These are phyloP conservation scores for Apamea crenata DNA, from an alignment of 2,888 invertebrate genomes.

Conservation along the genomic window DNA sequence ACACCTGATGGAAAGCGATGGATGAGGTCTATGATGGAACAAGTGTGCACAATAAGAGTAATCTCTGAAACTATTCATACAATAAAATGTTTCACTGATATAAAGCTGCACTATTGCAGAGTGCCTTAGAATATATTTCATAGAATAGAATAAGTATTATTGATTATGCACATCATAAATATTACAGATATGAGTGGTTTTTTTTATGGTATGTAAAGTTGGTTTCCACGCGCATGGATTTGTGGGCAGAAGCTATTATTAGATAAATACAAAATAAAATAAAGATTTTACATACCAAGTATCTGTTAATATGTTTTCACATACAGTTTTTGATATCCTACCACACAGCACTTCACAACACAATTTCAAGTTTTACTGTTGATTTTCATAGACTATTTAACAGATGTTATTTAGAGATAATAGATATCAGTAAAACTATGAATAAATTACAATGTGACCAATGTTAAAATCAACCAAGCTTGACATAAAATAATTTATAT, in stretches of 20 bases:
- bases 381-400: neutral
- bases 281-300: neutral
- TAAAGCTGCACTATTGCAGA: neutral
- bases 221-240: too few relatives aligned
- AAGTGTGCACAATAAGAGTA: neutral
- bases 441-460: neutral
- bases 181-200: too few relatives aligned
- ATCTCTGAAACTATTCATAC: neutral
- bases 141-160: too few relatives aligned
- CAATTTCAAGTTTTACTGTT: neutral
- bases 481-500: neutral
- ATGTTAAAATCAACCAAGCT: slow-evolving; percentile 3
- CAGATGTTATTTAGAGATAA: neutral
- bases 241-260: too few relatives aligned
- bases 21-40: too few relatives aligned
- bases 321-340: neutral
- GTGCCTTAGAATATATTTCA: neutral
- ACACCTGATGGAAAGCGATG: too few relatives aligned
- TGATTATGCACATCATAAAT: too few relatives aligned
- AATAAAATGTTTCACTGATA: neutral
- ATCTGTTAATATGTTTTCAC: neutral
- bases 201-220: too few relatives aligned
- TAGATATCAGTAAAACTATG: neutral
- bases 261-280: too few relatives aligned
- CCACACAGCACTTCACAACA: neutral